phyloP scores from a whole-genome alignment of 2,797 vertebrate species.

The Falco naumanni region DNA sequence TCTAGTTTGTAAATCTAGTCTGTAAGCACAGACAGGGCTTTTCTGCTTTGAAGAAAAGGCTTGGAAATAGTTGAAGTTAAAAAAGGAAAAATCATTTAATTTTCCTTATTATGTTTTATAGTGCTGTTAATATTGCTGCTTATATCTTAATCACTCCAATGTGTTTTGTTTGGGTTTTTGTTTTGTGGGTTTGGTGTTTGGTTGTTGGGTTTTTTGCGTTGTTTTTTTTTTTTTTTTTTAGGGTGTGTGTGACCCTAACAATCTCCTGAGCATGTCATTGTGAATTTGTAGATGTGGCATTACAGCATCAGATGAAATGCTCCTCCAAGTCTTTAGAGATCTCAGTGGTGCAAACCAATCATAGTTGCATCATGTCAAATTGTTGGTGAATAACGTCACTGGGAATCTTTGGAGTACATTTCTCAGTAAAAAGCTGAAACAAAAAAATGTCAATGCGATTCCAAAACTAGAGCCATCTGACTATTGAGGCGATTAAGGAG shows the following conservation, averaged over 20 bases:
- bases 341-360: constrained; percentile 36
- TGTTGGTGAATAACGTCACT: background rate
- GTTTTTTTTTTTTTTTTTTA: background rate
- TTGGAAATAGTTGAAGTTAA: background rate
- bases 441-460: constrained; percentile 5
- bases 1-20: background rate
- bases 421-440: background rate
- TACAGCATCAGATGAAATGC: constrained; percentile 44
- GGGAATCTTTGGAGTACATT: background rate
- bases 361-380: constrained; percentile 43
- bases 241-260: background rate
- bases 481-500: constrained; percentile 28
- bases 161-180: too few relatives aligned
- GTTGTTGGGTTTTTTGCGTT: too few relatives aligned
- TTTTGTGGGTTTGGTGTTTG: too few relatives aligned
- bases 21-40: background rate
- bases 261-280: constrained; percentile 33
- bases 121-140: background rate
- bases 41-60: background rate
- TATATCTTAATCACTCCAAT: background rate
- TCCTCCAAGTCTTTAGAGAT: constrained; percentile 26
- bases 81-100: background rate
- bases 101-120: background rate
- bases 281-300: constrained; percentile 36
- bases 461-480: background rate